phyloP scores from a whole-genome alignment of 2,888 invertebrate species.

The Cheilosia scutellata region DNA sequence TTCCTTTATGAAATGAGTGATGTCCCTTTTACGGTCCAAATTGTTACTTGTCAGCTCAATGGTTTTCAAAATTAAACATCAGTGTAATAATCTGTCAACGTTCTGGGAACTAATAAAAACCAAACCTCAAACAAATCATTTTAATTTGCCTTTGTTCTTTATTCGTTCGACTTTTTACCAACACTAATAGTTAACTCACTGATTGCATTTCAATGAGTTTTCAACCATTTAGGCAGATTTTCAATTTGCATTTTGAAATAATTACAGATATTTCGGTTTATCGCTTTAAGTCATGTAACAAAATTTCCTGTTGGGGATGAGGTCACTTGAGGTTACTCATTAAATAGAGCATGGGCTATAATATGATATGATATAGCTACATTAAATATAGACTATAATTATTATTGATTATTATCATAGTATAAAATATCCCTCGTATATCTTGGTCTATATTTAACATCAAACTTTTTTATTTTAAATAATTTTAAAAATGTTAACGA shows the following conservation, averaged over 20 bases:
- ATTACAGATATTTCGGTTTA: not conserved
- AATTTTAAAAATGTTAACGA: no score
- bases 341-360: not conserved
- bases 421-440: no score
- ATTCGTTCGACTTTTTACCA: not conserved
- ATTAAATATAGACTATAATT: not conserved
- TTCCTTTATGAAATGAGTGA: slow-evolving; percentile 25
- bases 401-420: no score
- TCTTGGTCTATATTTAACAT: no score
- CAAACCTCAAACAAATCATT: slow-evolving; percentile 10
- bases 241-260: not conserved
- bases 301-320: not conserved
- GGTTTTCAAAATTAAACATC: not conserved
- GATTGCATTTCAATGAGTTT: slow-evolving; percentile 7
- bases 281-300: not conserved
- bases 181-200: slow-evolving; percentile 7
- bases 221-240: not conserved
- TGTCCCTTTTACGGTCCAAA: slow-evolving; percentile 13
- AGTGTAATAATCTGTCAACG: slow-evolving; percentile 3
- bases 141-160: slow-evolving; percentile 29
- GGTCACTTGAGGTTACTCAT: not conserved
- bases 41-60: not conserved
- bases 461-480: no score
- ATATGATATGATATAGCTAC: not conserved
- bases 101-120: not conserved